phyloP scores from a whole-genome alignment of 2,797 vertebrate genomes.

The Phoeniculus purpureus region DNA sequence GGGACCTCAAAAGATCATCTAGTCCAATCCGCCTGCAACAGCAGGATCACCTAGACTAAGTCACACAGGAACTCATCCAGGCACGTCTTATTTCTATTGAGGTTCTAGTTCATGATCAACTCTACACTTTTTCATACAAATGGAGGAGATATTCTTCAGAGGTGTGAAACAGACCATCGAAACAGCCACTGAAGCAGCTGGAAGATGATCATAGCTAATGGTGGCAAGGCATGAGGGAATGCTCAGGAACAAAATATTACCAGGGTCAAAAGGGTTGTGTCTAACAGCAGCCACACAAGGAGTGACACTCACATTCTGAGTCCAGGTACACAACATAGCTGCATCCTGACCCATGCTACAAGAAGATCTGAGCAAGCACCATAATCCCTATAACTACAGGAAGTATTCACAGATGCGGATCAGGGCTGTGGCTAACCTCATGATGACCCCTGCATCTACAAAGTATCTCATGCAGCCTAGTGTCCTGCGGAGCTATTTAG shows the following conservation, averaged over 20 bases:
- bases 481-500: not conserved
- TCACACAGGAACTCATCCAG: too few relatives aligned
- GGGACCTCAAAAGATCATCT: too few relatives aligned
- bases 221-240: not conserved
- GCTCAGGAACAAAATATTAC: not conserved
- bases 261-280: not conserved
- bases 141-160: not conserved
- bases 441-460: not conserved
- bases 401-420: not conserved
- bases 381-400: not conserved
- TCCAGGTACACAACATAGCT: not conserved
- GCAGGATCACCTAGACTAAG: too few relatives aligned
- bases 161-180: not conserved
- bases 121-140: not conserved
- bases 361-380: not conserved
- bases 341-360: not conserved
- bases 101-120: not conserved
- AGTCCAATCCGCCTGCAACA: too few relatives aligned
- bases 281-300: not conserved
- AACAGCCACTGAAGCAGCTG: not conserved
- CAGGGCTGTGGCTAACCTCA: not conserved
- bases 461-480: not conserved
- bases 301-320: not conserved
- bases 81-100: not conserved
- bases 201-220: not conserved